Conservation (phyloP, 2,888 invertebrate genomes). For the Corbicula japonica region DNA sequence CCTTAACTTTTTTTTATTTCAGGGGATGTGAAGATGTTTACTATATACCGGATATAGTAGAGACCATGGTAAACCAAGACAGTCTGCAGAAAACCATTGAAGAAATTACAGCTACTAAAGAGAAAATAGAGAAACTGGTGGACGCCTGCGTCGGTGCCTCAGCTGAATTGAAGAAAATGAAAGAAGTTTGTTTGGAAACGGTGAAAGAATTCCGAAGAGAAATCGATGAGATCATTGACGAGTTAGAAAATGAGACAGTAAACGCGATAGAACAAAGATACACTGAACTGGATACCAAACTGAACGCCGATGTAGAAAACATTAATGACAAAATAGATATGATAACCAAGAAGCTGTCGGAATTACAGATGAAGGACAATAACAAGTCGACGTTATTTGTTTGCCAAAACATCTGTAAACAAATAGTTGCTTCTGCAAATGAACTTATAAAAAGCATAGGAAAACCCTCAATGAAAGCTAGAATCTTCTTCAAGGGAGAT, state of each 20-base stretch:
- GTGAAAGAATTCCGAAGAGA: conserved; percentile 20
- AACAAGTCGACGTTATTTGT: conserved; percentile 37
- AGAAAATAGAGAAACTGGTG: conserved; percentile 19
- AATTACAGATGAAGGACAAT: conserved; percentile 14
- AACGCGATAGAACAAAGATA: conserved; percentile 20
- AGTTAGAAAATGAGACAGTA: conserved; percentile 22
- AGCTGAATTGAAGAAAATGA: conserved; percentile 14
- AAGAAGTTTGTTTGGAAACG: conserved; percentile 12
- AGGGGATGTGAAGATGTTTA: conserved; percentile 33
- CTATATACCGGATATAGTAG: conserved; percentile 35
- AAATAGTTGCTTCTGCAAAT: conserved; percentile 3
- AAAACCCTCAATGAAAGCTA: conserved; percentile 22
- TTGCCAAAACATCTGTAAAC: conserved; percentile 16
- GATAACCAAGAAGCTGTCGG: background rate
- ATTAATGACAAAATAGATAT: background rate
- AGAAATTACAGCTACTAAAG: conserved; percentile 6
- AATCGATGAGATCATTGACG: conserved; percentile 26
- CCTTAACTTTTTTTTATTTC: conserved; percentile 18
- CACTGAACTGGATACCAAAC: conserved; percentile 12
- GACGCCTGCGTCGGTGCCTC: conserved; percentile 9
- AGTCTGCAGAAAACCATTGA: conserved; percentile 9
- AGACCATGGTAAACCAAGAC: background rate
- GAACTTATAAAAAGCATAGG: conserved; percentile 8
- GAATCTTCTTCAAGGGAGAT: conserved; percentile 26
- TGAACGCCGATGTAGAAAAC: conserved; percentile 9